A percentile compares a stretch with the other conserved stretches of the same genome.
Conservation (phyloP, 2,888 invertebrate genomes). For the Dendrolimus houi region DNA sequence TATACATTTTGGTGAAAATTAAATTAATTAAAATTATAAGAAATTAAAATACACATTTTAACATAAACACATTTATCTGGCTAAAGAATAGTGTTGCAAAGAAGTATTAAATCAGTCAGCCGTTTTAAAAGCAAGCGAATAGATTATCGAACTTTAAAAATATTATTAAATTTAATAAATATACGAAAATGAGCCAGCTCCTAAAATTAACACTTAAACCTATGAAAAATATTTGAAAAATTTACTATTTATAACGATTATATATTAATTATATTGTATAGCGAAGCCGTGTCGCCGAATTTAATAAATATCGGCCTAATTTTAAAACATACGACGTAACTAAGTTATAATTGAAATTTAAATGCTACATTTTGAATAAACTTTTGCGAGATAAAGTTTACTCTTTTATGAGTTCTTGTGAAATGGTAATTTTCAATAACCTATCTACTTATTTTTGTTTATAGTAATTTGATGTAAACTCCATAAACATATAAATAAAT, state of each 20-base stretch:
- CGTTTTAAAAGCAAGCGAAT: background rate
- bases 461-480: too few relatives aligned
- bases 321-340: slow-evolving; percentile 11
- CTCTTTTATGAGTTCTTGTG: too few relatives aligned
- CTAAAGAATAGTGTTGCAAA: background rate
- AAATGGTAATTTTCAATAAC: too few relatives aligned
- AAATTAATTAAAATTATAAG: too few relatives aligned
- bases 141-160: background rate
- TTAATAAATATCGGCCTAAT: slow-evolving; percentile 8
- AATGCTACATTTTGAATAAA: background rate
- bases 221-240: slow-evolving; percentile 29
- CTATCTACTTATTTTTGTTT: too few relatives aligned
- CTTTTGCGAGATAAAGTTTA: too few relatives aligned
- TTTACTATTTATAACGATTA: slow-evolving; percentile 15
- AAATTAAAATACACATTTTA: too few relatives aligned
- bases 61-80: too few relatives aligned
- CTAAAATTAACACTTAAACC: slow-evolving; percentile 29
- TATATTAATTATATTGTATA: slow-evolving; percentile 11
- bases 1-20: too few relatives aligned
- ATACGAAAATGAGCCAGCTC: slow-evolving; percentile 35
- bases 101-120: background rate
- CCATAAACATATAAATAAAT: too few relatives aligned
- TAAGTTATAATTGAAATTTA: background rate
- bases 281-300: slow-evolving; percentile 16
- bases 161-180: too few relatives aligned